phyloP scores from a whole-genome alignment of 2,888 invertebrate species.

The Dichetophora obliterata region DNA sequence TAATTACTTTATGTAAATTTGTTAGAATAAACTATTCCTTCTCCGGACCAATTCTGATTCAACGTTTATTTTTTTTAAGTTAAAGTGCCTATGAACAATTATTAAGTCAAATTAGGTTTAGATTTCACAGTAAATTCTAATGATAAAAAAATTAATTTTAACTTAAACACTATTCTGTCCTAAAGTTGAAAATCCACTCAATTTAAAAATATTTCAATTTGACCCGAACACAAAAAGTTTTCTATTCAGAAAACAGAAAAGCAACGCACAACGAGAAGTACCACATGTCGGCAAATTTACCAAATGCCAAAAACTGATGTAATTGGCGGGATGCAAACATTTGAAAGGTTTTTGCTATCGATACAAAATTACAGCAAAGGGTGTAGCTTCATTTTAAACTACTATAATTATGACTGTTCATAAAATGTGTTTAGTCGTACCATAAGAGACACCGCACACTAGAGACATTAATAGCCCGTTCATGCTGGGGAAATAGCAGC shows the following conservation, averaged over 20 bases:
- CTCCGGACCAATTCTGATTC: no score
- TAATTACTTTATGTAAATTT: neutral
- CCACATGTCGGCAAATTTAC: slow-evolving; percentile 35
- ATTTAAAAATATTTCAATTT: neutral
- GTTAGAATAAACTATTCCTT: neutral
- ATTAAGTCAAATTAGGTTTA: no score
- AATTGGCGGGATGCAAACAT: slow-evolving; percentile 25
- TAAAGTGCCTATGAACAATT: no score
- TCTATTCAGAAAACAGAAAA: neutral
- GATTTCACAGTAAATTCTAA: no score
- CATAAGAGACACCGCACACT: no score
- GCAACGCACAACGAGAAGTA: neutral
- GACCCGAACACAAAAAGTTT: slow-evolving; percentile 5
- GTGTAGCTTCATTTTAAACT: neutral
- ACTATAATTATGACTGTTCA: no score
- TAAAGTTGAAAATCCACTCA: no score
- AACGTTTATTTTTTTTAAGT: no score
- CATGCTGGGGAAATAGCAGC: no score
- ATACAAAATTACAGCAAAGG: neutral
- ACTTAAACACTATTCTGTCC: no score
- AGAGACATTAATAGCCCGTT: no score
- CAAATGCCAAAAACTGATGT: slow-evolving; percentile 14
- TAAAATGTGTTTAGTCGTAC: no score
- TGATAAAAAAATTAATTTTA: neutral
- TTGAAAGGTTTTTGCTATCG: slow-evolving; percentile 1